A percentile compares a stretch with the other conserved stretches of the same genome.
phyloP scores from a whole-genome alignment of 2,113 vertebrate species.

The Ariopsis seemanni region DNA sequence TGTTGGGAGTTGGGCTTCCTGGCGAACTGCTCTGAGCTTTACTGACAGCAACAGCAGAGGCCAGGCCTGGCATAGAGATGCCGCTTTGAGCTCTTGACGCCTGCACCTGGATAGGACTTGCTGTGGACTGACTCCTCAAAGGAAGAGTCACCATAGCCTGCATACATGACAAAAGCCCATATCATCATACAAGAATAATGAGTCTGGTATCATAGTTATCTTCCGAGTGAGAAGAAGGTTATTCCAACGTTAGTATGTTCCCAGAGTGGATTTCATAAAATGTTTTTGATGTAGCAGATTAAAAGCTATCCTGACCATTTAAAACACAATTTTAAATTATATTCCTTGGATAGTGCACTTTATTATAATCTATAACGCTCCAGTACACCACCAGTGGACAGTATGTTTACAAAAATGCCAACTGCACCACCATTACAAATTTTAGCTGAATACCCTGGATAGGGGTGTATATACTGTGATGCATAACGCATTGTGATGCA shows the following conservation, averaged over 20 bases:
- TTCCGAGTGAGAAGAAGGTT: not conserved
- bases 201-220: not conserved
- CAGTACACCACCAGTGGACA: not conserved
- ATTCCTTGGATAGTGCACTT: not conserved
- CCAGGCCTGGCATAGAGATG: conserved; percentile 78
- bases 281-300: not conserved
- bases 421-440: not conserved
- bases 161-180: not conserved
- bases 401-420: not conserved
- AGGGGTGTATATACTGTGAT: not conserved
- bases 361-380: not conserved
- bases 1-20: conserved; percentile 72
- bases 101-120: conserved; percentile 77
- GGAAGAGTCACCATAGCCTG: conserved; percentile 87
- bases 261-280: not conserved
- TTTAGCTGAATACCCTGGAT: not conserved
- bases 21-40: conserved; percentile 82
- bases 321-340: not conserved
- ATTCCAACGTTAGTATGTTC: not conserved
- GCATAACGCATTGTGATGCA: too few relatives aligned
- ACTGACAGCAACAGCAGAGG: conserved; percentile 71
- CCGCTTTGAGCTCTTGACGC: conserved; percentile 65
- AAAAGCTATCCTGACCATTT: not conserved
- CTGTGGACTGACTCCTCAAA: conserved; percentile 76
- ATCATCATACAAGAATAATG: not conserved